Conservation (phyloP, 2,113 vertebrate genomes). For the Malaclemys terrapin region DNA sequence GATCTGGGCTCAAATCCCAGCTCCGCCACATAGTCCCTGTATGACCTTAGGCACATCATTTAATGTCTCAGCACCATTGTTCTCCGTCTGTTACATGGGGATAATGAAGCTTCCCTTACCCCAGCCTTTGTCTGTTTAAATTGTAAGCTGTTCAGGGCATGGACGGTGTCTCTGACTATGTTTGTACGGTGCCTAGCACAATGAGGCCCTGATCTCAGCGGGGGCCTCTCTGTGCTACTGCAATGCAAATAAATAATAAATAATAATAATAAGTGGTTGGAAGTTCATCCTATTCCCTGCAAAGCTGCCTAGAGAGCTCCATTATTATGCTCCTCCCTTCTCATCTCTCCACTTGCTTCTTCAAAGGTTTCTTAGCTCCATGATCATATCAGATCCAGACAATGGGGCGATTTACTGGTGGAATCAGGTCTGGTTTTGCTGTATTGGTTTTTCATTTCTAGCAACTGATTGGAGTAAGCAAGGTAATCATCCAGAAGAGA, state of each 20-base stretch:
- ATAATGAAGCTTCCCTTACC: neutral
- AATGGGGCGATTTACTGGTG: neutral
- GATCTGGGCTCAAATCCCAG: neutral
- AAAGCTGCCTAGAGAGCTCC: neutral
- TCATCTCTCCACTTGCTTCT: neutral
- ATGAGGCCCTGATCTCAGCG: neutral
- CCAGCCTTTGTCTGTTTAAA: neutral
- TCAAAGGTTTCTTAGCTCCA: neutral
- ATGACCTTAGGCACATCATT: neutral
- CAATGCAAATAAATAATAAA: neutral
- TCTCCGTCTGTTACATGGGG: neutral
- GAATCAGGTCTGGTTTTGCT: neutral
- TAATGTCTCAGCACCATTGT: neutral
- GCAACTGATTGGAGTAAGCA: neutral
- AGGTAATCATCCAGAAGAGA: neutral
- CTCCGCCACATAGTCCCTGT: neutral
- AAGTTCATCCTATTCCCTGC: neutral
- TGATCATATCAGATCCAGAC: neutral
- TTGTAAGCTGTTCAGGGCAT: neutral
- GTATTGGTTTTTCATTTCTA: neutral
- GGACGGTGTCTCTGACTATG: neutral
- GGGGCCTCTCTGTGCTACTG: neutral
- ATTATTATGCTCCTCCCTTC: neutral
- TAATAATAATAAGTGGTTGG: neutral
- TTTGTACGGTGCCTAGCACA: neutral